phyloP scores from a whole-genome alignment of 2,888 invertebrate genomes.

The Drosophila niveifrons region DNA sequence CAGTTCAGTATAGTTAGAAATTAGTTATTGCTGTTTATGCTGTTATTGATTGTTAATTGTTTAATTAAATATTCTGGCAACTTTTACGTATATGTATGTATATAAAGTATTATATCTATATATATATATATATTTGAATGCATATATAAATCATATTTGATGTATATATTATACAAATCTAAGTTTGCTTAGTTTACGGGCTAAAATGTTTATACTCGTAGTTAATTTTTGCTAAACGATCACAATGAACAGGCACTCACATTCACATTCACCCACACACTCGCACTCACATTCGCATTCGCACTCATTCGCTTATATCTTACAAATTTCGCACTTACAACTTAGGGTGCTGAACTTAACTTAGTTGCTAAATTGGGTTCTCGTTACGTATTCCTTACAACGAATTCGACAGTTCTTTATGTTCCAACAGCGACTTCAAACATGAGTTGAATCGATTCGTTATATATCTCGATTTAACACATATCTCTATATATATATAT shows the following conservation, averaged over 20 bases:
- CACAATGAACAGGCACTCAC: constrained; percentile 66
- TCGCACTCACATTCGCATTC: constrained; percentile 35
- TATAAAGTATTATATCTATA: constrained; percentile 29
- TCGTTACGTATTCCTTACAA: constrained; percentile 50
- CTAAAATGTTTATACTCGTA: constrained; percentile 67
- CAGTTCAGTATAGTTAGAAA: constrained; percentile 62
- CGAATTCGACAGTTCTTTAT: constrained; percentile 18
- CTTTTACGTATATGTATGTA: constrained; percentile 41
- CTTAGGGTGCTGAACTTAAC: constrained; percentile 57
- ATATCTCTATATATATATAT: background rate
- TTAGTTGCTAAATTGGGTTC: constrained; percentile 61
- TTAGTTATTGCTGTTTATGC: constrained; percentile 59
- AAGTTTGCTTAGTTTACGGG: constrained; percentile 63
- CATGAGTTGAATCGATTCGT: background rate
- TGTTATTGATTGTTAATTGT: constrained; percentile 43
- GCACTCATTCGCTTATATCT: constrained; percentile 56
- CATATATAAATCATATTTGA: constrained; percentile 38
- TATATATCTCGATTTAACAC: background rate
- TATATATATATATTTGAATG: constrained; percentile 48
- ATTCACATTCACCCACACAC: constrained; percentile 34
- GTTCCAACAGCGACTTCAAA: constrained; percentile 20
- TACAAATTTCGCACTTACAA: constrained; percentile 69
- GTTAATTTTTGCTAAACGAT: constrained; percentile 81
- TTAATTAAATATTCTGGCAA: constrained; percentile 54
- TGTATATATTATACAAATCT: constrained; percentile 56